These are phyloP conservation scores for Drosophila sucinea DNA, from an alignment of 1,140 invertebrate species.

Conservation along the genomic window DNA sequence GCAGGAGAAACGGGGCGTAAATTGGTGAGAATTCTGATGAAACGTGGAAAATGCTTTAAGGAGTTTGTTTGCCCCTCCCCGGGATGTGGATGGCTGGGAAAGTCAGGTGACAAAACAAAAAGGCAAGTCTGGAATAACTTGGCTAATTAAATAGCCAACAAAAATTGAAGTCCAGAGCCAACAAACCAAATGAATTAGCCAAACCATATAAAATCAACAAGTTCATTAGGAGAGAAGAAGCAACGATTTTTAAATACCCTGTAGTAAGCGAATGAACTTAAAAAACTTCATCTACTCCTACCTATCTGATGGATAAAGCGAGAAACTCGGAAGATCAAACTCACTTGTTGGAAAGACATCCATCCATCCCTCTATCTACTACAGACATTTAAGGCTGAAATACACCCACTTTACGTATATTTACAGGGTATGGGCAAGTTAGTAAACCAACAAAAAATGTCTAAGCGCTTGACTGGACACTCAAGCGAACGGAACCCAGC, in stretches of 20 bases:
- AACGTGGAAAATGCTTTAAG: neutral
- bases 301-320: too few relatives aligned
- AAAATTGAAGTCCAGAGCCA: conserved; percentile 53
- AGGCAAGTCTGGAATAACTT: neutral
- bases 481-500: conserved; percentile 65
- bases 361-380: neutral
- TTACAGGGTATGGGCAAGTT: conserved; percentile 21
- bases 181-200: conserved; percentile 26
- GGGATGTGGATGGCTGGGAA: neutral
- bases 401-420: neutral
- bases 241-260: neutral
- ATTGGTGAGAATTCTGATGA: conserved; percentile 1
- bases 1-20: neutral
- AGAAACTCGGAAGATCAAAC: too few relatives aligned
- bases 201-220: conserved; percentile 67
- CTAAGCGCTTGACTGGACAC: conserved; percentile 36
- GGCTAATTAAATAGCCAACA: conserved; percentile 20
- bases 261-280: neutral
- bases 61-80: neutral
- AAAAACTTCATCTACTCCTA: too few relatives aligned
- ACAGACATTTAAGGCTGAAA: neutral
- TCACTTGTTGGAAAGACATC: too few relatives aligned
- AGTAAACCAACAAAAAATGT: conserved; percentile 45
- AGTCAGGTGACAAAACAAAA: neutral
- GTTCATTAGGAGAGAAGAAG: conserved; percentile 61